Conservation (phyloP, 2,888 invertebrate species). For the Philhelius pedissequus region DNA sequence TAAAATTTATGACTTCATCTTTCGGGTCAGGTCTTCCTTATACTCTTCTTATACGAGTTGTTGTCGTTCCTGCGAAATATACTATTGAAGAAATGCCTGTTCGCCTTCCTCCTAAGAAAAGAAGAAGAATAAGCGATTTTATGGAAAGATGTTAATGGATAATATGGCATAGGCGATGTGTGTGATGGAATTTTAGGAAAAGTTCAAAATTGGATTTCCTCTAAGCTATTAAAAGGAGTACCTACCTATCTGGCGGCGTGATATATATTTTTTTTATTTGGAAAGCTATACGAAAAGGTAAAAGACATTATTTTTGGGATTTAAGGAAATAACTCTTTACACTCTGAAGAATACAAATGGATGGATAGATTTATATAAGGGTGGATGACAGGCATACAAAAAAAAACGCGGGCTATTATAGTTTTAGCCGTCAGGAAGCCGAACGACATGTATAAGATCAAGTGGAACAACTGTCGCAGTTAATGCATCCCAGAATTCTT, state of each 20-base stretch:
- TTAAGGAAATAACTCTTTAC: not conserved
- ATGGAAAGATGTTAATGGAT: not conserved
- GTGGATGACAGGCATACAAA: no score
- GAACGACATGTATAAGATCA: no score
- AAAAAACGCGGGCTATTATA: no score
- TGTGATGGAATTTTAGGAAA: conserved; percentile 42
- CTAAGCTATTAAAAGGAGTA: conserved; percentile 3
- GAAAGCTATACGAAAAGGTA: not conserved
- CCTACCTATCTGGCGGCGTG: not conserved
- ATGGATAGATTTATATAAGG: not conserved
- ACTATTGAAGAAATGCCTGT: not conserved
- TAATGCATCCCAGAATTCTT: no score
- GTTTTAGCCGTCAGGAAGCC: no score
- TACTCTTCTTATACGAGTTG: no score
- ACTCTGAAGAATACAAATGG: not conserved
- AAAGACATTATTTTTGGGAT: not conserved
- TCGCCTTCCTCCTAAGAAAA: no score
- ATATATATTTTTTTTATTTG: not conserved
- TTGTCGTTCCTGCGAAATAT: conserved; percentile 10
- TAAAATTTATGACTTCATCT: conserved; percentile 62
- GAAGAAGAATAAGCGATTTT: not conserved
- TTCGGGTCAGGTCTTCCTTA: not conserved
- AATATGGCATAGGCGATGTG: conserved; percentile 2
- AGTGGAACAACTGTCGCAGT: no score
- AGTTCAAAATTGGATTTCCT: conserved; percentile 11